Evolutionary conservation across 2,888 invertebrate genomes (phyloP), one percentile per base, ranked within the genome.

Genomic region (Synanthedon tipuliformis): DNA sequence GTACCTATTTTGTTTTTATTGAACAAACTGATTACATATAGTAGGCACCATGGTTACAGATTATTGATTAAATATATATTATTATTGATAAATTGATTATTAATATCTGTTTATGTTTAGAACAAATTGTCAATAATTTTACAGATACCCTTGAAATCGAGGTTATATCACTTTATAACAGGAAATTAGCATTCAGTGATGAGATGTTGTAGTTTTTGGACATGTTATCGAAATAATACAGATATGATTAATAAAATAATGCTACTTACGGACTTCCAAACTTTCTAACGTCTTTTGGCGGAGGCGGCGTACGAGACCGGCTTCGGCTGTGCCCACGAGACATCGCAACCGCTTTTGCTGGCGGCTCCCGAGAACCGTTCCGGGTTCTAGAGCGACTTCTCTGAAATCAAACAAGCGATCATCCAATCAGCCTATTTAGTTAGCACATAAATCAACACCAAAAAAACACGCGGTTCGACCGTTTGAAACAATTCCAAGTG

Each of bases 291-390:
- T 82, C 64, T 79, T 87, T 85, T 68, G 86, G 88, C 76, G 86
- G 85, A 67, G 87, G 86, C 69, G 86, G 86, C 70, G 87, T 86
- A 63, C 86, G 70, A 48, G 87, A 87, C 81, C 88, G 87, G 84
- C 86, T 88, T 65, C 87, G 71, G 67, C 83, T 87, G 59, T 84
- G 83, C 23, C 83, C 86, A 50, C 87, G 75, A 50, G 88, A 79
- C 84, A 87, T 84, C 50, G 66, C 75, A 41, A 73, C 61, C 52
- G 79, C 74, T 66, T 88, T 88, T 52, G 79, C 75, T 53, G 73
- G 78, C 53, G 78, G 80, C 69, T 87, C 87, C 56, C 87, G 76
- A 40, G 88, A 88, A 51, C 88, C 88, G 77, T 88, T 88, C 55
- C 88, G 82, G 56, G 86, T 83, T 63, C 84, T 78, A 59, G 88